phyloP scores from a whole-genome alignment of 2,888 invertebrate genomes.

The Gymnocheta viridis region DNA sequence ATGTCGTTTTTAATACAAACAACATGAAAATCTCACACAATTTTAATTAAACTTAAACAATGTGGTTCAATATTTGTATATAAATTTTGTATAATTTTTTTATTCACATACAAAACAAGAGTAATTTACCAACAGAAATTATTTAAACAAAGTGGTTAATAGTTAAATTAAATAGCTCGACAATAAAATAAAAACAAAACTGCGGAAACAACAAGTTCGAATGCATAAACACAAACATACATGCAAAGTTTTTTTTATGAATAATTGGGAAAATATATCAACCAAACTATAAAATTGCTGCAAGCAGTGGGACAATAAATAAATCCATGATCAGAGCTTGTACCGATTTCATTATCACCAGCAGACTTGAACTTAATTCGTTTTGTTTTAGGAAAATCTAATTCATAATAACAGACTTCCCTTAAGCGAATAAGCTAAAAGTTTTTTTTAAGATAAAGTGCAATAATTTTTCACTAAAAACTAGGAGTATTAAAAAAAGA shows the following conservation, averaged over 20 bases:
- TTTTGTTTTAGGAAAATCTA: too few species aligned
- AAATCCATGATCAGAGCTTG: too few species aligned
- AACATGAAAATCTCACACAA: not conserved
- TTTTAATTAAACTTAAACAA: slow-evolving; percentile 20
- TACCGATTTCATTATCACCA: too few species aligned
- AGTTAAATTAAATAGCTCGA: not conserved
- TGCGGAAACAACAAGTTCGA: not conserved
- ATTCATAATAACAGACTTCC: too few species aligned
- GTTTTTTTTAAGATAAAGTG: too few species aligned
- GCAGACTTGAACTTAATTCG: too few species aligned
- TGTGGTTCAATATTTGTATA: slow-evolving; percentile 4
- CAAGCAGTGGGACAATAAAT: not conserved
- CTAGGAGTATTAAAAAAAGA: not conserved
- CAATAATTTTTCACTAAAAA: not conserved
- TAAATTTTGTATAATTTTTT: not conserved
- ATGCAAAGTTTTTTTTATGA: not conserved
- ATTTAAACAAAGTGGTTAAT: slow-evolving; percentile 1
- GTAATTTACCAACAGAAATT: slow-evolving; percentile 5
- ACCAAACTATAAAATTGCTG: too few species aligned
- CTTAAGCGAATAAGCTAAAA: too few species aligned
- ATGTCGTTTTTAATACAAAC: not conserved
- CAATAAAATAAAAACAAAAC: not conserved
- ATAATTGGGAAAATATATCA: too few species aligned
- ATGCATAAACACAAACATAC: not conserved
- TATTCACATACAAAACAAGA: not conserved